Percentiles rank a stretch among this genome's conserved stretches.
phyloP scores from a whole-genome alignment of 2,888 invertebrate genomes.

The Phyto melanocephala region DNA sequence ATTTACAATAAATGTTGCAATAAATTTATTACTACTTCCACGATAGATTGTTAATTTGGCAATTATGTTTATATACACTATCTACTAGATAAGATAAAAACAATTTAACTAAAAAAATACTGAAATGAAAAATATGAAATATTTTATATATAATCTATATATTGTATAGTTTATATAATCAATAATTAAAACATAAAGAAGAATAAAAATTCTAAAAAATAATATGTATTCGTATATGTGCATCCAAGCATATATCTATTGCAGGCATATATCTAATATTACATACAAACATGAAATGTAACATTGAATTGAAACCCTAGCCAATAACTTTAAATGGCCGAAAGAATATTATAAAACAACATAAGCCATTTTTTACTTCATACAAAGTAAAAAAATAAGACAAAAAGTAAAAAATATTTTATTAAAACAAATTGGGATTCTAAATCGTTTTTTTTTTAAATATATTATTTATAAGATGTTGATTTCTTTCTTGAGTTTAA shows the following conservation, averaged over 20 bases:
- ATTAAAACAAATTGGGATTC: neutral
- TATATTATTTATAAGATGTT: conserved; percentile 14
- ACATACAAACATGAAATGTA: neutral
- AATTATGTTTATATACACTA: conserved; percentile 32
- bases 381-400: neutral
- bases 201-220: conserved; percentile 27
- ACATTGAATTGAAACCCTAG: too few species aligned
- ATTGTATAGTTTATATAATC: conserved; percentile 52
- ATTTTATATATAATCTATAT: conserved; percentile 58
- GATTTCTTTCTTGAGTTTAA: conserved; percentile 12
- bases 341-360: too few species aligned
- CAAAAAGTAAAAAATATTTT: neutral
- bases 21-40: too few species aligned
- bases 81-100: conserved; percentile 30
- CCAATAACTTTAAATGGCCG: too few species aligned
- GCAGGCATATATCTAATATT: conserved; percentile 23
- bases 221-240: neutral
- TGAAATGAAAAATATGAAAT: conserved; percentile 29
- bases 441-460: conserved; percentile 29
- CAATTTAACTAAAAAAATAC: neutral
- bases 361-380: too few species aligned
- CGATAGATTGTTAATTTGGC: too few species aligned
- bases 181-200: conserved; percentile 24
- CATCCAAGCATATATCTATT: neutral
- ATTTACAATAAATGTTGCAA: too few species aligned